Percentiles rank a stretch among this genome's conserved stretches.
These are phyloP conservation scores for Periparus ater DNA, from an alignment of 2,797 vertebrate genomes.

Conservation along the genomic window DNA sequence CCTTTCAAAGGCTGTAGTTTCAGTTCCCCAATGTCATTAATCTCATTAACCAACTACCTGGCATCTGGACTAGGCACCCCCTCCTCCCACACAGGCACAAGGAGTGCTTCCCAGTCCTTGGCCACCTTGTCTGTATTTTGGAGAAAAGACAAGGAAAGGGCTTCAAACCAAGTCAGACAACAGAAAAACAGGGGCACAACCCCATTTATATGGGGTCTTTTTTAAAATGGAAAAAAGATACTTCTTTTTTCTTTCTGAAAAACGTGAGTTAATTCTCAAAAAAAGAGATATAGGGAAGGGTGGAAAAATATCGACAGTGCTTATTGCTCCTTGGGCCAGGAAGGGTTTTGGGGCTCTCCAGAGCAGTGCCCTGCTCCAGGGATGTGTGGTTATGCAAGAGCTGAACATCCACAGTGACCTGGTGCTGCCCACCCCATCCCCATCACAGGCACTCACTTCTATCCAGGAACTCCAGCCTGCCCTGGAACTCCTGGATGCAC, in stretches of 20 bases:
- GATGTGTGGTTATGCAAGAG: neutral
- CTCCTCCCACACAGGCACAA: neutral
- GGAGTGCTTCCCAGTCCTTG: neutral
- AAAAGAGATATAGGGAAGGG: neutral
- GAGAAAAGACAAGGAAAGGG: neutral
- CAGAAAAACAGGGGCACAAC: neutral
- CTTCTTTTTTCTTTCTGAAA: neutral
- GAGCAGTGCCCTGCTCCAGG: no score
- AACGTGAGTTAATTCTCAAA: neutral
- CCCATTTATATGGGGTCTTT: neutral
- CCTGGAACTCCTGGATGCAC: neutral
- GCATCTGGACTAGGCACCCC: neutral
- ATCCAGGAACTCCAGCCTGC: neutral
- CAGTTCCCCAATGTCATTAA: neutral
- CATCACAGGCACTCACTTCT: rapidly evolving
- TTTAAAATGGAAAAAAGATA: neutral
- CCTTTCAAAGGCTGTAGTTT: neutral
- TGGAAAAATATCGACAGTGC: neutral
- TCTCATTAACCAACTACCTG: neutral
- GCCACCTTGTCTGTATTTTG: neutral
- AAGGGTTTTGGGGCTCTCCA: neutral
- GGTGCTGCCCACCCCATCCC: neutral
- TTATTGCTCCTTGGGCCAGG: neutral
- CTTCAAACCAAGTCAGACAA: neutral
- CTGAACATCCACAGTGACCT: neutral